Evolutionary conservation across 92 coral and sea anemone species (phyloP).

Genomic region (Porites lobata): DNA sequence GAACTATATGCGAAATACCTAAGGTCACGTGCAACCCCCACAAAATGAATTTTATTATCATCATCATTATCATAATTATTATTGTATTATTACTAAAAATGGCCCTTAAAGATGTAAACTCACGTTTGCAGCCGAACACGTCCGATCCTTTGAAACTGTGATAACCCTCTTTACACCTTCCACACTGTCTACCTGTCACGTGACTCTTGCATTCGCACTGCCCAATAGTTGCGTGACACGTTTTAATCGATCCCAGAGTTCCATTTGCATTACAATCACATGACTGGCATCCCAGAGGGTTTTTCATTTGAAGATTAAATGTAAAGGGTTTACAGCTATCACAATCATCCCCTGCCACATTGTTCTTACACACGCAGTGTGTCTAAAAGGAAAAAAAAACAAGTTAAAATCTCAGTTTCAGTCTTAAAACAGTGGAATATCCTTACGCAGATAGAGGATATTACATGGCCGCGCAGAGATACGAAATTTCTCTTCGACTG

Average conservation of each 20-base stretch:
- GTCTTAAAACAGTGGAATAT: too few relatives aligned
- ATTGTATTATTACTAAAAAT: too few relatives aligned
- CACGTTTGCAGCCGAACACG: slow-evolving; percentile 93
- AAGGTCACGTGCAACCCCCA: too few relatives aligned
- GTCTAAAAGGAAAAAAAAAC: slow-evolving; percentile 54
- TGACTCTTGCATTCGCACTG: slow-evolving; percentile 90
- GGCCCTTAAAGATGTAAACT: slow-evolving; percentile 1
- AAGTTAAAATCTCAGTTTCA: too few relatives aligned
- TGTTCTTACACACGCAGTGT: slow-evolving; percentile 87
- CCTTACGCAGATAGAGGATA: background rate
- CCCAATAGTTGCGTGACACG: slow-evolving; percentile 84
- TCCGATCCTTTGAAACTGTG: slow-evolving; percentile 65
- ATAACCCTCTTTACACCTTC: slow-evolving; percentile 82
- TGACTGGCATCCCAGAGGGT: slow-evolving; percentile 87
- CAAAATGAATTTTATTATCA: too few relatives aligned
- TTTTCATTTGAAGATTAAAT: slow-evolving; percentile 76
- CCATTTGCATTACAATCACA: slow-evolving; percentile 90
- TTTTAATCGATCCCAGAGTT: slow-evolving; percentile 83
- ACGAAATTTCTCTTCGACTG: too few relatives aligned
- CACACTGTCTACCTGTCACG: slow-evolving; percentile 87
- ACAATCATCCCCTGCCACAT: slow-evolving; percentile 88
- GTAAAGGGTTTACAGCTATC: slow-evolving; percentile 86
- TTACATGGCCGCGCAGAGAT: too few relatives aligned
- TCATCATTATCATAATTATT: too few relatives aligned
- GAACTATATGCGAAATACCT: background rate